Evolutionary conservation across 1,140 invertebrate genomes (phyloP).

Genomic region (Cydia amplana): DNA sequence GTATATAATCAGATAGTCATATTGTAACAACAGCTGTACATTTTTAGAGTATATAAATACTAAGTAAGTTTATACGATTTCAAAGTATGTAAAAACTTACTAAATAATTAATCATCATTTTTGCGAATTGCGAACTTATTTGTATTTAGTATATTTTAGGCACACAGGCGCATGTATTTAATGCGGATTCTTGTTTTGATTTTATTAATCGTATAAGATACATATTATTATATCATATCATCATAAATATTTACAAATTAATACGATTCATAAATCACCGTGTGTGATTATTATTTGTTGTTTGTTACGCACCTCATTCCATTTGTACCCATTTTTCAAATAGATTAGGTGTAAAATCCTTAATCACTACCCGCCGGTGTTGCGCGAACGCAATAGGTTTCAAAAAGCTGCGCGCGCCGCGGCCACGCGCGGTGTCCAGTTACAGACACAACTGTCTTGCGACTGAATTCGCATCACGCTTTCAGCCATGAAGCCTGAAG

Average conservation of each 20-base stretch:
- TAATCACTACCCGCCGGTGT: background rate
- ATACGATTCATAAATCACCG: background rate
- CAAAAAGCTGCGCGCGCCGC: conserved; percentile 21
- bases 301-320: background rate
- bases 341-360: background rate
- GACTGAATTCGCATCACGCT: conserved; percentile 19
- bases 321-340: background rate
- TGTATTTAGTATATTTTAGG: too few species aligned
- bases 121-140: too few species aligned
- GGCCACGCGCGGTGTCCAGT: conserved; percentile 10
- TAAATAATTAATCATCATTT: too few species aligned
- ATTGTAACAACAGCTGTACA: too few species aligned
- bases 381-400: background rate
- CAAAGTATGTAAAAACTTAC: too few species aligned
- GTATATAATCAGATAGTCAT: too few species aligned
- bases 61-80: too few species aligned
- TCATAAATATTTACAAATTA: background rate
- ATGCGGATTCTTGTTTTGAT: too few species aligned
- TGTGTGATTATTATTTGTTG: background rate
- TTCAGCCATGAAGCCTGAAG: conserved; percentile 29
- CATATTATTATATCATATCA: too few species aligned
- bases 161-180: too few species aligned
- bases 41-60: too few species aligned
- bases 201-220: too few species aligned
- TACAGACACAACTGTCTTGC: conserved; percentile 7